These are phyloP conservation scores for Neomonachus schauinslandi DNA, from an alignment of 2,113 vertebrate species.

Conservation along the genomic window DNA sequence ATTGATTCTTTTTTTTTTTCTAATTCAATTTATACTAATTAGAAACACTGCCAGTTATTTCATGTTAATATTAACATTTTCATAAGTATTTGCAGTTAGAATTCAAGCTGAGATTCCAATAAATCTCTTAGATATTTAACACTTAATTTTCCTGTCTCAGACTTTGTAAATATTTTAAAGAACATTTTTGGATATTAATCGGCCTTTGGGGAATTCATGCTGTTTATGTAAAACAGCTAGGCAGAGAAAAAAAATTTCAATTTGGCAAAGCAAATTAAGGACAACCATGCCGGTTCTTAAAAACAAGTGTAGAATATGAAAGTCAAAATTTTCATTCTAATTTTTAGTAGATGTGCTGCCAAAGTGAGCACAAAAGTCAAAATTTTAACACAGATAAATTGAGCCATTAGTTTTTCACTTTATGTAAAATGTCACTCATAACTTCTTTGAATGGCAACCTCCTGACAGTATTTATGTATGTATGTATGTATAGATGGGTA, in stretches of 20 bases:
- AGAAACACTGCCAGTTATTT: slow-evolving; percentile 73
- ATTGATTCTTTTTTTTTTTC: neutral
- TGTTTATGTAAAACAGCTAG: slow-evolving; percentile 46
- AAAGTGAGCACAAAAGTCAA: neutral
- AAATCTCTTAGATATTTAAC: slow-evolving; percentile 69
- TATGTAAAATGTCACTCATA: neutral
- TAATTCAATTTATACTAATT: slow-evolving; percentile 78
- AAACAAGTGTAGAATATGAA: neutral
- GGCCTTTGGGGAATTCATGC: slow-evolving; percentile 46
- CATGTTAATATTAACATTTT: slow-evolving; percentile 79
- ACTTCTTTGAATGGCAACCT: neutral
- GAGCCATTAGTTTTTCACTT: neutral
- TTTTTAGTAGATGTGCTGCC: too few species aligned
- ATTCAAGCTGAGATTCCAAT: slow-evolving; percentile 69
- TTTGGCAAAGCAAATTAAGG: slow-evolving; percentile 46
- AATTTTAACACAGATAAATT: neutral
- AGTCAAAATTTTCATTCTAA: neutral
- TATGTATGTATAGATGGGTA: neutral
- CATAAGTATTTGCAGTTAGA: slow-evolving; percentile 72
- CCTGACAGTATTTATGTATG: neutral
- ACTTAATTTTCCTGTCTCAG: slow-evolving; percentile 53
- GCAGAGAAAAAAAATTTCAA: neutral
- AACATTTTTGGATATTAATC: slow-evolving; percentile 64
- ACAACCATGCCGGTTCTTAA: neutral
- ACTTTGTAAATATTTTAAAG: slow-evolving; percentile 74